phyloP scores from a whole-genome alignment of 2,888 invertebrate genomes.

The Ophioninae sp. region DNA sequence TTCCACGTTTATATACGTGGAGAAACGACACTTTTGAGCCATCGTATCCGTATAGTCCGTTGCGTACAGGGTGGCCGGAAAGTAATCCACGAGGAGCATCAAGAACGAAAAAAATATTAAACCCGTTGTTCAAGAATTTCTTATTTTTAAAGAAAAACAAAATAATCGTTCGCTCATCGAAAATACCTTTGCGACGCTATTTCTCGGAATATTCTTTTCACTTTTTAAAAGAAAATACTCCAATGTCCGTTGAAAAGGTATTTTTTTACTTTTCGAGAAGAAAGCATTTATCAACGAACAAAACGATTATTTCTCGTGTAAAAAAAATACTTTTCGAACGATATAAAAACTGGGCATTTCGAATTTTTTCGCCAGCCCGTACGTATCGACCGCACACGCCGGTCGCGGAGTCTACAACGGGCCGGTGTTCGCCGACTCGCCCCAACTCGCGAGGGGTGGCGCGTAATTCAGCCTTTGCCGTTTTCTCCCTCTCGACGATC shows the following conservation, averaged over 20 bases:
- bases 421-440: slow-evolving; percentile 38
- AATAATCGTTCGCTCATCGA: too few species aligned
- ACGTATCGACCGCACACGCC: slow-evolving; percentile 1
- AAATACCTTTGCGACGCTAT: too few species aligned
- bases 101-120: neutral
- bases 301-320: too few species aligned
- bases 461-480: slow-evolving; percentile 50
- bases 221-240: neutral
- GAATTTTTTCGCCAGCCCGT: neutral
- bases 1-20: neutral
- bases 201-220: too few species aligned
- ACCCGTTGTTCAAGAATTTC: too few species aligned
- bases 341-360: neutral
- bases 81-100: neutral
- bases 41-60: neutral
- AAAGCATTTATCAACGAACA: neutral
- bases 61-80: neutral
- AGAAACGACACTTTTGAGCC: neutral
- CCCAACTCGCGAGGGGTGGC: slow-evolving; percentile 45
- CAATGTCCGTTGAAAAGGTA: neutral
- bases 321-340: neutral
- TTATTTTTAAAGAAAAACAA: too few species aligned
- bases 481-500: slow-evolving; percentile 7
- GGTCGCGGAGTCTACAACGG: slow-evolving; percentile 40
- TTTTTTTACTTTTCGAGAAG: too few species aligned